Conservation (phyloP, 2,888 invertebrate genomes). For the Biston betularia region DNA sequence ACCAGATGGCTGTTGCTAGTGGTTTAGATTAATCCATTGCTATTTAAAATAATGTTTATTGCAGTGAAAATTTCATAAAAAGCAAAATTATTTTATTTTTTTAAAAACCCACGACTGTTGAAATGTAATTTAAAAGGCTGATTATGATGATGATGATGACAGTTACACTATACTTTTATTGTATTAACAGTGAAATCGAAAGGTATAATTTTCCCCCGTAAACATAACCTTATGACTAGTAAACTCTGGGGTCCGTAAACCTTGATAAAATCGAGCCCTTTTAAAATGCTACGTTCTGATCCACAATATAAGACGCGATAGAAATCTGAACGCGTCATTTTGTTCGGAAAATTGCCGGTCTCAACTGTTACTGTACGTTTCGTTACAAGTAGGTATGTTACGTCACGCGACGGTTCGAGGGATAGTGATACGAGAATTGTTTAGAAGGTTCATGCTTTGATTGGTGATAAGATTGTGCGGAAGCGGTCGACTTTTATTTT, state of each 20-base stretch:
- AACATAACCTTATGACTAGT: slow-evolving; percentile 19
- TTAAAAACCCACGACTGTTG: too few species aligned
- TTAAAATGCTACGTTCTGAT: slow-evolving; percentile 19
- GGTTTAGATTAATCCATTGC: too few species aligned
- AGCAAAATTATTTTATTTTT: too few species aligned
- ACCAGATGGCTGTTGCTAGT: neutral
- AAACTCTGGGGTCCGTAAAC: slow-evolving; percentile 18
- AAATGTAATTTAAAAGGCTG: too few species aligned
- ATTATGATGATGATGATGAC: too few species aligned
- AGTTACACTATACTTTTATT: neutral
- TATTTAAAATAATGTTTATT: too few species aligned
- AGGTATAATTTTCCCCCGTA: slow-evolving; percentile 12
- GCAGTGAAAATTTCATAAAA: too few species aligned
- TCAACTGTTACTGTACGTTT: slow-evolving; percentile 4
- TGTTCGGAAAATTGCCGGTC: slow-evolving; percentile 17
- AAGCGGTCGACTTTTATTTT: neutral
- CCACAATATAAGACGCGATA: slow-evolving; percentile 16
- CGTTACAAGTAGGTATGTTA: slow-evolving; percentile 3
- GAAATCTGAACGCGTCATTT: slow-evolving; percentile 19
- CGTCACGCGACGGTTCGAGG: slow-evolving; percentile 8
- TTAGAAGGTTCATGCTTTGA: slow-evolving; percentile 9
- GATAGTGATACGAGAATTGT: slow-evolving; percentile 14
- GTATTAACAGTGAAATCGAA: neutral
- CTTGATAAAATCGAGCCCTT: slow-evolving; percentile 15
- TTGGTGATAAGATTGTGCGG: slow-evolving; percentile 9